These are phyloP conservation scores for Tigriopus californicus DNA, from an alignment of 2,888 invertebrate genomes.

Conservation along the genomic window DNA sequence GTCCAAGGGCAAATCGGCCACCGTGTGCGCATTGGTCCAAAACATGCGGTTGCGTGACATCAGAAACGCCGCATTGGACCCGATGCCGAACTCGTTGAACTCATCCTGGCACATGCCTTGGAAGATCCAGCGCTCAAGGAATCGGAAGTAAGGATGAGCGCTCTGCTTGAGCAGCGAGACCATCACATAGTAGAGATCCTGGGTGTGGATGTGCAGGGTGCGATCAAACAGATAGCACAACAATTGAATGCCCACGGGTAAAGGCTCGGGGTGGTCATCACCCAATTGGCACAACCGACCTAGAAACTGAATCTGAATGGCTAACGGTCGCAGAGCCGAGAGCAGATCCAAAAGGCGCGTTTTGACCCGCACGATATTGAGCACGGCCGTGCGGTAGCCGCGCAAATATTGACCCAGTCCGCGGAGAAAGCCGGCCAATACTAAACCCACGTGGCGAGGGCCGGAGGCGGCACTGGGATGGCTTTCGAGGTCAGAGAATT, in stretches of 20 bases:
- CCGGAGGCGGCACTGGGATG: background rate
- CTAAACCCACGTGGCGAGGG: background rate
- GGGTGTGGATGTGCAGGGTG: background rate
- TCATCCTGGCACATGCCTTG: conserved; percentile 16
- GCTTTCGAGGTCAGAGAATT: background rate
- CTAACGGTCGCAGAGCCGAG: background rate
- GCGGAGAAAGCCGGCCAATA: background rate
- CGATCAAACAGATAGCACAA: background rate
- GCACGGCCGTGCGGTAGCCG: conserved; percentile 4
- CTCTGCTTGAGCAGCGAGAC: background rate
- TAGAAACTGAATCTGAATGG: conserved; percentile 1
- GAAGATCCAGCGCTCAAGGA: conserved; percentile 17
- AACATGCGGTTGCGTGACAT: background rate
- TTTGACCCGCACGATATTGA: background rate
- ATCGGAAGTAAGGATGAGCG: conserved; percentile 12
- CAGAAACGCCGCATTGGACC: background rate
- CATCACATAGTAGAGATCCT: background rate
- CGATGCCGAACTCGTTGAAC: conserved; percentile 14
- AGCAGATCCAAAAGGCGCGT: background rate
- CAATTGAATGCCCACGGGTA: background rate
- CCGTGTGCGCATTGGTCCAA: conserved; percentile 6
- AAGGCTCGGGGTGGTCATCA: background rate
- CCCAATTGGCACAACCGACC: conserved; percentile 1
- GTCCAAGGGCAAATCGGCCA: background rate
- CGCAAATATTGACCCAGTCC: conserved; percentile 1